Evolutionary conservation across 2,797 vertebrate species (phyloP).

Genomic region (Sebastes taczanowskii): DNA sequence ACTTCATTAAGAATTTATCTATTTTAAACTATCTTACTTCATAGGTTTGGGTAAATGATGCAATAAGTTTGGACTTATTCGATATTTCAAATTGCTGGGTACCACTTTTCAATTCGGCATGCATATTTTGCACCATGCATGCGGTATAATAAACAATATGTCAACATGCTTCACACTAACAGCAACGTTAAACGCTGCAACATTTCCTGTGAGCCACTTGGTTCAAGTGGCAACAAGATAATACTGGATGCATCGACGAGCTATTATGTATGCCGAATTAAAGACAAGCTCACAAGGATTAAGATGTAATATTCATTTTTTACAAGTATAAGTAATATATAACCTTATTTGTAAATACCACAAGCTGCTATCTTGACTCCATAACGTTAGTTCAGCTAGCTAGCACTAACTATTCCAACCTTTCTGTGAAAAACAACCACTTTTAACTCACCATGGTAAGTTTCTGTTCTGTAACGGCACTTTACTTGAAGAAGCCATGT

Average conservation of each 20-base stretch:
- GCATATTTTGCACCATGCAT: background rate
- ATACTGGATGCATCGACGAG: background rate
- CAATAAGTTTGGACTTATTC: rapidly evolving
- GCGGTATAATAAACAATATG: background rate
- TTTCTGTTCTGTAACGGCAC: constrained; percentile 75
- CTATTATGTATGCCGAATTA: background rate
- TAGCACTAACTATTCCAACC: background rate
- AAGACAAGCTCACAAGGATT: background rate
- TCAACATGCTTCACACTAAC: background rate
- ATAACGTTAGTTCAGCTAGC: background rate
- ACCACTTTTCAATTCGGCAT: background rate
- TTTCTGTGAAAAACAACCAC: background rate
- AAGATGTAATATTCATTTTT: background rate
- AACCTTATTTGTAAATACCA: background rate
- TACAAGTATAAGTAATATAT: rapidly evolving
- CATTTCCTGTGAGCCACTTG: background rate
- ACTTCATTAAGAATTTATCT: background rate
- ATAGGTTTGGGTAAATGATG: rapidly evolving
- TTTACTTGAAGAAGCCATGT: constrained; percentile 80
- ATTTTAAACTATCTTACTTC: background rate
- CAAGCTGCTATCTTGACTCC: constrained; percentile 12
- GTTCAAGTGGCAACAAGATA: background rate
- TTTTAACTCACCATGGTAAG: constrained; percentile 88
- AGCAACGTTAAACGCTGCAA: background rate
- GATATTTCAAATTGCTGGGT: rapidly evolving